Evolutionary conservation across 2,797 vertebrate genomes (phyloP), one percentile per base, ranked within the genome.

Genomic region (Perodicticus potto): DNA sequence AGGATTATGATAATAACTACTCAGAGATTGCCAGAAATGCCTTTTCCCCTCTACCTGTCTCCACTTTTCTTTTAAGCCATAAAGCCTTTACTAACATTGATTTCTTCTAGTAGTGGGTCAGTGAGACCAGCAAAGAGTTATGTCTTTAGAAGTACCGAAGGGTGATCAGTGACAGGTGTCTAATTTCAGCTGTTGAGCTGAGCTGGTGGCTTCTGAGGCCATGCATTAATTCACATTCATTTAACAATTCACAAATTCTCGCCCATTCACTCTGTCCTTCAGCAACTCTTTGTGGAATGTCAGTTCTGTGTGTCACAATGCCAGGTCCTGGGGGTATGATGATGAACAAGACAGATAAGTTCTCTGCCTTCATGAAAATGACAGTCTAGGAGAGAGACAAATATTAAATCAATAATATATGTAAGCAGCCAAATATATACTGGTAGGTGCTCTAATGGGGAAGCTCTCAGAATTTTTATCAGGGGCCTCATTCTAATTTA

Each of bases 21-120:
- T 77, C 85, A 86, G 63, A 86, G 86, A 73, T 86, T 29, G 49
- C 86, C 85, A 89, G 57, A 70, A 74, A 86, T 80, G 63, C 49
- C 34, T 96, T 92, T 3, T 14, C 37, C 22, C 32, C 32, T 94
- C 74, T n/a, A 67, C 83, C 22, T 57, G 13, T 88, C 83, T 87
- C 32, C 23, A 61, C 49, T 91, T 69, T 76, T 53, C 65, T 23
- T 69, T 65, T 82, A 59, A 72, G 57, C 55, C 34, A 27, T 63
- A 77, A 84, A 70, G 32, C 5, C 53, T 65, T 89, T 27, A 5
- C 34, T 53, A 10, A 70, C 32, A 55, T 40, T 34, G 63, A 67
- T 78, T 74, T 63, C 49, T 92, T 94, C 25, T 10, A 55, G 77
- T 7, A 27, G 78, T 61, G 7, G 43, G 67, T 19, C 17, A 72